Conservation (phyloP, 2,888 invertebrate genomes). For the Kryphioiulus occultus region DNA sequence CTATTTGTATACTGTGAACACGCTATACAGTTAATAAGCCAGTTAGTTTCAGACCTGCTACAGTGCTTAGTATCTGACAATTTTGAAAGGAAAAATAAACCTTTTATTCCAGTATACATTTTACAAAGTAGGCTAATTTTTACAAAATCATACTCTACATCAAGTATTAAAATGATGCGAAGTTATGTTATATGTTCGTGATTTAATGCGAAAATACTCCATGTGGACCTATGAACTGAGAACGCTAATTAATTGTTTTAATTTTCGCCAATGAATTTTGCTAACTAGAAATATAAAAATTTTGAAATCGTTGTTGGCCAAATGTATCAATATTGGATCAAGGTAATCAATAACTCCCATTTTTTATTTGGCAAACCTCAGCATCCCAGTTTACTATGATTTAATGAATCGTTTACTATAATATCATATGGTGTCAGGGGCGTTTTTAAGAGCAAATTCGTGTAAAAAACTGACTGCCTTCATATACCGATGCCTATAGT, state of each 20-base stretch:
- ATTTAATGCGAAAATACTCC: too few relatives aligned
- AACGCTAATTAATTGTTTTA: too few relatives aligned
- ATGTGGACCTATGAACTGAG: too few relatives aligned
- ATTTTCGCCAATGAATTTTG: too few relatives aligned
- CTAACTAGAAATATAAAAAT: too few relatives aligned
- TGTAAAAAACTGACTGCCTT: not conserved
- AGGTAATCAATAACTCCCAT: not conserved
- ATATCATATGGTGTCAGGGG: constrained; percentile 2
- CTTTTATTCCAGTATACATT: too few relatives aligned
- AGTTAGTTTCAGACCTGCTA: not conserved
- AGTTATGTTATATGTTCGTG: too few relatives aligned
- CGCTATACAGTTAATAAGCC: not conserved
- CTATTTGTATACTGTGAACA: not conserved
- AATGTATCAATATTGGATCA: constrained; percentile 1
- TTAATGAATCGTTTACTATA: not conserved
- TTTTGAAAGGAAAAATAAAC: not conserved
- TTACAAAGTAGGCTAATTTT: too few relatives aligned
- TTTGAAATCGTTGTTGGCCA: not conserved
- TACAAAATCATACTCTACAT: too few relatives aligned
- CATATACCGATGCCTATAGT: not conserved
- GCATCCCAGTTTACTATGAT: not conserved
- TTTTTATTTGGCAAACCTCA: not conserved
- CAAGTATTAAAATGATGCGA: too few relatives aligned
- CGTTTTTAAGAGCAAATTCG: constrained; percentile 20
- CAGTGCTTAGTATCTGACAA: not conserved